Base-by-base conservation (phyloP, 2,797 vertebrate species). In the Simalia tracyae region DNA sequence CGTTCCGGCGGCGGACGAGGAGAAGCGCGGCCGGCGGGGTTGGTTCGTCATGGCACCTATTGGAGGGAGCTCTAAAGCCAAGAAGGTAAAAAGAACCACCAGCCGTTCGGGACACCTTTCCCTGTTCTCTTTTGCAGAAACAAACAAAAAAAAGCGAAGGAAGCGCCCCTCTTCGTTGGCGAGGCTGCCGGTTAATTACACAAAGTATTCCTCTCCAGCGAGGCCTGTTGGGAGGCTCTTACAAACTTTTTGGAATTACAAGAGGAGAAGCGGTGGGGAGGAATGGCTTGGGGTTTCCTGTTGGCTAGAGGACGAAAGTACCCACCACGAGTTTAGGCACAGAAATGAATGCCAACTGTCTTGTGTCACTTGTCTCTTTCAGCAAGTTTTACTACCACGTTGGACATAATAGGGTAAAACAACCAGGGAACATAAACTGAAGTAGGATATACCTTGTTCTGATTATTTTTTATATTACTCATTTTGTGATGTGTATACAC, bases 1-100 rank as follows among this genome's bases (percentile, higher is more conserved):
- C 24, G 19, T 0, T 1, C 9, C 19, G 42, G 42, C 8, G 9
- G 76, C 1, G 1, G 15, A 1, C 15, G 59, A n/a, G 64, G 68
- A 56, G 42, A 76, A 15, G 36, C n/a, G 0, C 22, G 11, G 0
- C 0, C 6, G 22, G 17, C 14, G 4, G 8, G 4, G 50, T 56
- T 19, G 2, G 57, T 60, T 81, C 22, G 76, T 89, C 64, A 94
- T 96, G 96, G 93, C 94, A 76, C 95, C 93, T 1, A 11, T 61
- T 17, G 94, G 76, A 6, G 90, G 56, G 28, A 57, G 24, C 11
- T 5, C 60, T 17, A 94, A 92, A 92, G 61, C 84, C 87, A 96
- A 95, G 84, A 96, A 86, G 95, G 96, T 96, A 92, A 95, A 93
- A 24, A 81, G 76, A 89, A 11, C 42, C 17, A 12, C 14, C 26